Evolutionary conservation across 2,797 vertebrate species (phyloP).

Genomic region (Periophthalmus magnuspinnatus): DNA sequence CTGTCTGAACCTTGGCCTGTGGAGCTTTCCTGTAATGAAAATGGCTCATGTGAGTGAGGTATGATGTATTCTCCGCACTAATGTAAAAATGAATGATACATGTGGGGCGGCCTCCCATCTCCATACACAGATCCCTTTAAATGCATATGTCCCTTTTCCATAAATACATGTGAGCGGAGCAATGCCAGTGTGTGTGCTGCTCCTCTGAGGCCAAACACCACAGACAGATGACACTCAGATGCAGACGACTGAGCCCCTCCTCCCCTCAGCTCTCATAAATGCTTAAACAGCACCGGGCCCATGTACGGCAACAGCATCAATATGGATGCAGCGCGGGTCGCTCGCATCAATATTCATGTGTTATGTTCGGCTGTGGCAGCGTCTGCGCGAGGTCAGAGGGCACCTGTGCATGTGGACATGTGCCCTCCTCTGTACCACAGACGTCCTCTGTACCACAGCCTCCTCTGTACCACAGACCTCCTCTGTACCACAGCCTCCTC

Average conservation of each 20-base stretch:
- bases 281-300: slow-evolving; percentile 74
- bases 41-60: not conserved
- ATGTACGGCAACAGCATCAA: slow-evolving; percentile 79
- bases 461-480: too few species aligned
- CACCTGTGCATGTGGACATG: slow-evolving; percentile 15
- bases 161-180: slow-evolving; percentile 62
- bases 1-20: not conserved
- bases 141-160: slow-evolving; percentile 66
- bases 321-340: slow-evolving; percentile 79
- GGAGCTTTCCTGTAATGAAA: not conserved
- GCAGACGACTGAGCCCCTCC: slow-evolving; percentile 58
- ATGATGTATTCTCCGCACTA: slow-evolving; percentile 63
- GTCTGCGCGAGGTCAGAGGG: slow-evolving; percentile 57
- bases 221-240: slow-evolving; percentile 67
- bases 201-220: not conserved
- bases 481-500: too few species aligned
- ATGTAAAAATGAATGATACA: slow-evolving; percentile 65
- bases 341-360: slow-evolving; percentile 82
- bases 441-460: slow-evolving; percentile 22
- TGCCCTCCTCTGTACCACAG: slow-evolving; percentile 6
- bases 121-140: slow-evolving; percentile 70
- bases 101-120: slow-evolving; percentile 56
- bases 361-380: slow-evolving; percentile 74
- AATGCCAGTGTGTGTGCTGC: slow-evolving; percentile 51
- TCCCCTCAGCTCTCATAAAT: slow-evolving; percentile 73